These are phyloP conservation scores for Ibidorhyncha struthersii DNA, from an alignment of 2,113 vertebrate genomes.

Conservation along the genomic window DNA sequence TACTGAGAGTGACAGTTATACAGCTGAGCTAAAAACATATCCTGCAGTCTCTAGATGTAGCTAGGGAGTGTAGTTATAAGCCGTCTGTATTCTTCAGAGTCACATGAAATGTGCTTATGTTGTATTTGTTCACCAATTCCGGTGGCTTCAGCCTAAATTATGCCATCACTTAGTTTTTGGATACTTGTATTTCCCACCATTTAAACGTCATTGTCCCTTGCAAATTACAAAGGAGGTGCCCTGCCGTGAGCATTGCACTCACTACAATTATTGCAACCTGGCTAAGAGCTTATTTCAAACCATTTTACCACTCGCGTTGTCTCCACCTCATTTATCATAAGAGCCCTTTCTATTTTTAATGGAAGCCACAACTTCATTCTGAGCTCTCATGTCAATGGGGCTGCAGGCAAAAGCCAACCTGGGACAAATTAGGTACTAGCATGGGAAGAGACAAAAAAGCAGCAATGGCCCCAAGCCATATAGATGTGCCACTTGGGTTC, in stretches of 20 bases:
- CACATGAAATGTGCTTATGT: not conserved
- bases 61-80: not conserved
- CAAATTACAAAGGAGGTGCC: not conserved
- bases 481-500: not conserved
- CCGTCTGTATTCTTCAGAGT: not conserved
- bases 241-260: conserved; percentile 1
- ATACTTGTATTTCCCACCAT: not conserved
- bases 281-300: conserved; percentile 50
- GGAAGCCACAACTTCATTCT: conserved; percentile 41
- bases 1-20: not conserved
- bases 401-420: conserved; percentile 69
- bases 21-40: not conserved
- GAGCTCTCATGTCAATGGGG: not conserved
- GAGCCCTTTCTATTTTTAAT: conserved; percentile 41
- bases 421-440: conserved; percentile 38
- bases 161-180: not conserved
- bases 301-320: conserved; percentile 31
- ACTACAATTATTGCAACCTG: conserved; percentile 30
- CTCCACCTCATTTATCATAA: conserved; percentile 28
- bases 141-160: not conserved
- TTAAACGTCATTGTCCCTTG: not conserved
- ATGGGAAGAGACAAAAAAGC: conserved; percentile 44
- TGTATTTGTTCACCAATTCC: not conserved
- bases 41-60: not conserved
- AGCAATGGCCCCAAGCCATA: not conserved